These are phyloP conservation scores for Papilio demoleus DNA, from an alignment of 2,888 invertebrate species.

Conservation along the genomic window DNA sequence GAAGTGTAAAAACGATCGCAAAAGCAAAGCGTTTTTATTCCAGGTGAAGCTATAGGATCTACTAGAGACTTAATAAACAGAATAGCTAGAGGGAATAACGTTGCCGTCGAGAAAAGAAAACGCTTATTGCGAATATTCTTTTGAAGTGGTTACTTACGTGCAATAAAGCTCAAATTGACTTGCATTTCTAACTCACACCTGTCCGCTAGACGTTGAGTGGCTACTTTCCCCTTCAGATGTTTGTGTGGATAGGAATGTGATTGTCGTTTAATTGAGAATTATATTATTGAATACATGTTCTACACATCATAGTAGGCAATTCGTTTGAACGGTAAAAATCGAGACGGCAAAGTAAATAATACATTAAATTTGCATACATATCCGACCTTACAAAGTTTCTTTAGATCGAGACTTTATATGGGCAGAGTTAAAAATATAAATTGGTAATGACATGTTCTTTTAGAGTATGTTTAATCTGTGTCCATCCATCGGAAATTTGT, in stretches of 20 bases:
- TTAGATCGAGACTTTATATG: no score
- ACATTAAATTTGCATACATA: no score
- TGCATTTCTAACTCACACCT: constrained; percentile 37
- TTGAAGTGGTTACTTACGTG: constrained; percentile 36
- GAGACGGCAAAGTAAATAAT: no score
- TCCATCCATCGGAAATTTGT: no score
- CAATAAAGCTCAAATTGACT: constrained; percentile 38
- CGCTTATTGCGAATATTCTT: constrained; percentile 31
- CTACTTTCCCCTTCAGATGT: constrained; percentile 18
- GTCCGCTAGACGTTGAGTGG: constrained; percentile 23
- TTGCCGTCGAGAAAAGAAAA: constrained; percentile 27
- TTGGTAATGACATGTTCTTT: no score
- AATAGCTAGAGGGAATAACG: constrained; percentile 10
- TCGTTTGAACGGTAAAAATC: no score
- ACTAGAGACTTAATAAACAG: constrained; percentile 20
- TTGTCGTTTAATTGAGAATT: not conserved
- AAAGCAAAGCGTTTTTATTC: constrained; percentile 8
- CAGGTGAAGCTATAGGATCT: constrained; percentile 15
- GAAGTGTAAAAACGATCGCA: constrained; percentile 1
- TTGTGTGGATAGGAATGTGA: constrained; percentile 9
- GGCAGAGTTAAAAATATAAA: no score
- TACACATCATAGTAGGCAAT: no score
- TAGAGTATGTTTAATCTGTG: no score
- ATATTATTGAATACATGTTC: not conserved
- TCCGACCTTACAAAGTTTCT: no score